Base-by-base conservation (phyloP, 1,140 invertebrate genomes). In the Drosophila ficusphila region DNA sequence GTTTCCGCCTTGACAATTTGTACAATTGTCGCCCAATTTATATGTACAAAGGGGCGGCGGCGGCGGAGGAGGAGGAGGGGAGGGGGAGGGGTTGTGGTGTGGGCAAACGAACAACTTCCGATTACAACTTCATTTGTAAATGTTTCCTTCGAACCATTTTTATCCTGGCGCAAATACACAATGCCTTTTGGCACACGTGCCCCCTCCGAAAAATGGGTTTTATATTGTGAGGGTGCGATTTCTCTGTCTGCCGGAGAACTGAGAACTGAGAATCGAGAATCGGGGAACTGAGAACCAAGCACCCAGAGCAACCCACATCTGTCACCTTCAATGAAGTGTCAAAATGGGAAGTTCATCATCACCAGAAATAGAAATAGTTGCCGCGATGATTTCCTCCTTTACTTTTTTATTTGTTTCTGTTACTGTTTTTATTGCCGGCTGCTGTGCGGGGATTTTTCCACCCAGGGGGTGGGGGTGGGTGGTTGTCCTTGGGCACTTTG, bases 111-210 rank as follows among this genome's bases (percentile, higher is more conserved):
- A 90, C 89, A 90, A 90, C 89, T 90, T 90, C 89, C 89, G 89
- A 90, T 90, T 90, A 90, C 89, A 90, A 90, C 89, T 90, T 90
- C 81, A 90, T 90, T 90, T 89, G 89, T 88, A 88, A 89, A 89
- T 90, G 78, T 78, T 90, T 89, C 74, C 81, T 85, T 85, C 82
- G 82, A 88, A 88, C 70, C 69, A 82, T 86, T 65, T 74, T 74
- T 64, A 73, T 65, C 46, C 81, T 72, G 57, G 53, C 67, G 46
- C 64, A 47, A 21, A 48, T 34, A 74, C 75, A 83, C 58, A 82
- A 81, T 76, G 77, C 69, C 47, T 44, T 51, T 52, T 62, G 72
- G 68, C 70, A 79, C 76, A 78, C 71, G 71, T 65, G 49, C 61
- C 54, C 61, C 31, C 23, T 27, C 42, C 23, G n/a, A 9, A 46